phyloP scores from a whole-genome alignment of 2,797 vertebrate species.

The Peromyscus attwateri region DNA sequence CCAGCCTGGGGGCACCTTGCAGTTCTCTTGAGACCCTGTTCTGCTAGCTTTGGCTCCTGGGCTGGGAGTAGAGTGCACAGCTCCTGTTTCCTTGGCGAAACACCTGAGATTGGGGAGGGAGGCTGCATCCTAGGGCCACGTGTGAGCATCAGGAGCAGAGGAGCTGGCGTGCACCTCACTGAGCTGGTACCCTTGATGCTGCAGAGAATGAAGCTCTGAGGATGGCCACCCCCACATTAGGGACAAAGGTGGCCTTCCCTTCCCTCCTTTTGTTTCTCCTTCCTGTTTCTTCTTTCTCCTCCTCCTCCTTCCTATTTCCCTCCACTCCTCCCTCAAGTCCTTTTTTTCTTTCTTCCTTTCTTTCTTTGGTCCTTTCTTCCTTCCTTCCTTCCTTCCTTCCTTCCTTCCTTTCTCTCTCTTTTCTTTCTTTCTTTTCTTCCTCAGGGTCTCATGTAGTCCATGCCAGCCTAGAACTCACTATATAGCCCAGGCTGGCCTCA shows the following conservation, averaged over 20 bases:
- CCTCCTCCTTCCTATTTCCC: neutral
- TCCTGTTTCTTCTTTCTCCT: neutral
- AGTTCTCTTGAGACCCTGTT: neutral
- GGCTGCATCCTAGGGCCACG: neutral
- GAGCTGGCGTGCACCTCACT: neutral
- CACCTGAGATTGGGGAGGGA: neutral
- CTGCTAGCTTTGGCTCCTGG: too few relatives aligned
- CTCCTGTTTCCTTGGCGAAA: neutral
- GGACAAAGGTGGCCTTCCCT: neutral
- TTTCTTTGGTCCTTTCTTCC: neutral
- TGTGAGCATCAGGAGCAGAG: neutral
- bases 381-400: neutral
- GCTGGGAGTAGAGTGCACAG: rapidly evolving
- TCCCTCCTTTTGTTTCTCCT: neutral
- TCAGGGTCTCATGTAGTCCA: neutral
- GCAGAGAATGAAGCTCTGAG: neutral
- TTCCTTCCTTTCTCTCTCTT: neutral
- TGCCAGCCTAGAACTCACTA: neutral
- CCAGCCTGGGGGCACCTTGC: neutral
- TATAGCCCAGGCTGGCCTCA: neutral
- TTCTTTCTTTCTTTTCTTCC: neutral
- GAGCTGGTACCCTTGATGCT: neutral
- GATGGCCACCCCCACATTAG: neutral
- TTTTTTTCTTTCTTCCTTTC: neutral
- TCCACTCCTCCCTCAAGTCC: neutral